phyloP scores from a whole-genome alignment of 2,888 invertebrate species.

The Trachelus stipa region DNA sequence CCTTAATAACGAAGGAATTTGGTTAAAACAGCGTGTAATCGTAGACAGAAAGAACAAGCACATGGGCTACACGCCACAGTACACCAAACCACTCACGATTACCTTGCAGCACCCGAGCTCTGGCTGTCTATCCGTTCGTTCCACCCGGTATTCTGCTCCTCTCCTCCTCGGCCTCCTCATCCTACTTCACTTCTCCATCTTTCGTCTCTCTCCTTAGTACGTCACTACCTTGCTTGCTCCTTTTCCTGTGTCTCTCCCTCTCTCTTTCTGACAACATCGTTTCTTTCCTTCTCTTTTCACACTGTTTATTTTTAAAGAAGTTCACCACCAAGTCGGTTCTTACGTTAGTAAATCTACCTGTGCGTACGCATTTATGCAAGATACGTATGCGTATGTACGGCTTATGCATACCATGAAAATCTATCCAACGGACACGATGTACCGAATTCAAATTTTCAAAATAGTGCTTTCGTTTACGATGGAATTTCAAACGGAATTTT shows the following conservation, averaged over 20 bases:
- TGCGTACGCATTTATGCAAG: not conserved
- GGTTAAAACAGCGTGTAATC: not conserved
- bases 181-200: not conserved
- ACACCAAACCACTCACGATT: constrained; percentile 35
- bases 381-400: not conserved
- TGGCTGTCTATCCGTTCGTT: constrained; percentile 33
- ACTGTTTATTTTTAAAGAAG: constrained; percentile 40
- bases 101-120: constrained; percentile 43
- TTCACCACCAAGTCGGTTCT: constrained; percentile 26
- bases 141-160: constrained; percentile 14
- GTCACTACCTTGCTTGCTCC: constrained; percentile 11
- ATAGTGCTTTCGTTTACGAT: not conserved
- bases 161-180: constrained; percentile 2
- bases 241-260: constrained; percentile 9
- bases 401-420: not conserved
- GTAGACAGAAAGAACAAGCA: constrained; percentile 10
- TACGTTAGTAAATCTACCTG: constrained; percentile 9
- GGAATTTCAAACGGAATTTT: not conserved
- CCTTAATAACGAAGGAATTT: not conserved
- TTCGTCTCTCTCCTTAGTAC: not conserved
- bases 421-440: not conserved
- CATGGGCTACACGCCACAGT: constrained; percentile 9
- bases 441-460: not conserved
- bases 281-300: constrained; percentile 12
- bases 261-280: not conserved